Evolutionary conservation across 2,888 invertebrate genomes (phyloP), one percentile per base, ranked within the genome.

Genomic region (Augochlorella aurata): DNA sequence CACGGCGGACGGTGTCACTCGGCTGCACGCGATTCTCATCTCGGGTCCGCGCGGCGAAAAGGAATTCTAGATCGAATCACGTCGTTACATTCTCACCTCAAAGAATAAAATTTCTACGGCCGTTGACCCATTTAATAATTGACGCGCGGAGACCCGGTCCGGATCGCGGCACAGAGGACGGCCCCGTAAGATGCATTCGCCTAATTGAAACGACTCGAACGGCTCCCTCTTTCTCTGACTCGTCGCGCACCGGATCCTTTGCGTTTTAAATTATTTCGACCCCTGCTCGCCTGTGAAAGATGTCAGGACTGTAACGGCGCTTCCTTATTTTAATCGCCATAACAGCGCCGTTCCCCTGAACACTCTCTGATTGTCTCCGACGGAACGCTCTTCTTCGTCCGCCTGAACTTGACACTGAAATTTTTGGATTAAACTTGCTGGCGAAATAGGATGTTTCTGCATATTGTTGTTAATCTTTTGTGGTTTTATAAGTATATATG

Each of bases 271-370:
- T 86, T 83, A 86, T 79, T 80, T 82, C 73, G 38, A 10, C 50
- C n/a, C n/a, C 49, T 79, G 78, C 68, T 66, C 74, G 38, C n/a
- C 58, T 14, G 47, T 50, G 63, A 72, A 67, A 47, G 65, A 66
- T 70, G 68, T 77, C 61, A 63, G 38, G 68, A 73, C 76, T 66
- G 61, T 70, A 49, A 44, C 72, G 58, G 76, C 72, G 81, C 54
- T 79, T 69, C 76, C 85, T 85, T 87, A 87, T 84, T 87, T 88
- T 88, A 88, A 85, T 88, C 86, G 83, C 65, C 75, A 79, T 88
- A 86, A 88, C 86, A 80, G 87, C 78, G 77, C 67, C 63, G 61
- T 73, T 44, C 47, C 1, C 68, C 67, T 66, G 79, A 77, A 73
- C 77, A 50, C 10, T 68, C 49, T 29, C 49, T 50, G 68, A 68